A percentile compares a stretch with the other conserved stretches of the same genome.
These are phyloP conservation scores for Pinctada fucata DNA, from an alignment of 2,888 invertebrate species.

Conservation along the genomic window DNA sequence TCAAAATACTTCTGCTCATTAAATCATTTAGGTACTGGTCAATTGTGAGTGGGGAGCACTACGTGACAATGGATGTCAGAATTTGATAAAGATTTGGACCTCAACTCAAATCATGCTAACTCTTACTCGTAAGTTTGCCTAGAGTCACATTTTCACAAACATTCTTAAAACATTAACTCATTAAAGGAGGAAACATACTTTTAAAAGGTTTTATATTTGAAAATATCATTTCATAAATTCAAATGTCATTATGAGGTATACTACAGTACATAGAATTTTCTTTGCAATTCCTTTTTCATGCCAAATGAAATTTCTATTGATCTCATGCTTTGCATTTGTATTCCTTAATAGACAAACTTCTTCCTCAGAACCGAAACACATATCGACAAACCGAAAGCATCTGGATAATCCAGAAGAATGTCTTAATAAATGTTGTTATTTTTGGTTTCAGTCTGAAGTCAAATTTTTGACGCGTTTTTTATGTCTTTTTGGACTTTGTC, in stretches of 20 bases:
- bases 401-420: too few relatives aligned
- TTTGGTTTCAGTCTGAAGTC: too few relatives aligned
- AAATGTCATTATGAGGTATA: background rate
- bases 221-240: background rate
- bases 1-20: too few relatives aligned
- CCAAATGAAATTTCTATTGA: background rate
- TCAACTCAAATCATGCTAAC: constrained; percentile 83
- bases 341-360: background rate
- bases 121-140: constrained; percentile 84
- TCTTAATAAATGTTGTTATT: too few relatives aligned
- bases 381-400: too few relatives aligned
- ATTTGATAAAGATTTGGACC: constrained; percentile 85
- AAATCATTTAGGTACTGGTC: constrained; percentile 81
- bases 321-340: background rate
- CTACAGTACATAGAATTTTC: too few relatives aligned
- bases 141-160: background rate
- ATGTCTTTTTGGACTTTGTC: too few relatives aligned
- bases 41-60: constrained; percentile 91
- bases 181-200: background rate
- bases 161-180: constrained; percentile 1
- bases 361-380: too few relatives aligned
- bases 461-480: too few relatives aligned
- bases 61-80: constrained; percentile 89
- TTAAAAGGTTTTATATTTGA: background rate
- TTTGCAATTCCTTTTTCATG: too few relatives aligned